phyloP scores from a whole-genome alignment of 2,797 vertebrate species.

The Poeciliopsis gracilis region DNA sequence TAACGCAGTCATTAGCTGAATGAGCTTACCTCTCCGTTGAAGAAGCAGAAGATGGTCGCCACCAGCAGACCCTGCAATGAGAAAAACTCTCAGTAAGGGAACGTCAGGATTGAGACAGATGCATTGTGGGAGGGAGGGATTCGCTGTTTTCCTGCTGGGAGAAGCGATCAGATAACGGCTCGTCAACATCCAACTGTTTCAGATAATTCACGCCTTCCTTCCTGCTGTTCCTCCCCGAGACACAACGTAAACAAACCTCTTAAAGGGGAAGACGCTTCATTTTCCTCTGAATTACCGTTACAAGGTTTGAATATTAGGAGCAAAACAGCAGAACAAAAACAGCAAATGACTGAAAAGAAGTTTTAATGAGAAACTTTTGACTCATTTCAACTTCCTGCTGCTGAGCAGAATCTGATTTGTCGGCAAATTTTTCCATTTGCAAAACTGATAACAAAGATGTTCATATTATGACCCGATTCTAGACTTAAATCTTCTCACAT shows the following conservation, averaged over 20 bases:
- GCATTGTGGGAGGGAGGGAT: conserved; percentile 20
- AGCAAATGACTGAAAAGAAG: too few relatives aligned
- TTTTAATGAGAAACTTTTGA: too few relatives aligned
- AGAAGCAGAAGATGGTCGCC: conserved; percentile 99
- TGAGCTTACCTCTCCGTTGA: conserved; percentile 94
- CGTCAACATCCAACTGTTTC: conserved; percentile 40
- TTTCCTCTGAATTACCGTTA: not conserved
- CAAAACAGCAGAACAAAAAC: not conserved
- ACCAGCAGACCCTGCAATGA: conserved; percentile 92
- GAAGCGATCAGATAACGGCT: conserved; percentile 51
- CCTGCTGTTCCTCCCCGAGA: conserved; percentile 46
- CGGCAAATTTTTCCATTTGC: not conserved
- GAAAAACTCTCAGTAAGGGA: conserved; percentile 36
- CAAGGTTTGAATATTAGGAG: not conserved
- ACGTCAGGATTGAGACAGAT: not conserved
- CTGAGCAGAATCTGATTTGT: not conserved
- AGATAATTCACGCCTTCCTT: conserved; percentile 64
- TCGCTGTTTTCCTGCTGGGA: conserved; percentile 41
- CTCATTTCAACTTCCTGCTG: not conserved
- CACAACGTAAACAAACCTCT: conserved; percentile 49
- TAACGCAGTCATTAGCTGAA: not conserved
- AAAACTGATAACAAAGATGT: too few relatives aligned
- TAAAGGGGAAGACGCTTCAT: not conserved
- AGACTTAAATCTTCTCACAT: too few relatives aligned
- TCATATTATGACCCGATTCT: too few relatives aligned